phyloP scores from a whole-genome alignment of 2,113 vertebrate species.

The Heterotilapia buettikoferi region DNA sequence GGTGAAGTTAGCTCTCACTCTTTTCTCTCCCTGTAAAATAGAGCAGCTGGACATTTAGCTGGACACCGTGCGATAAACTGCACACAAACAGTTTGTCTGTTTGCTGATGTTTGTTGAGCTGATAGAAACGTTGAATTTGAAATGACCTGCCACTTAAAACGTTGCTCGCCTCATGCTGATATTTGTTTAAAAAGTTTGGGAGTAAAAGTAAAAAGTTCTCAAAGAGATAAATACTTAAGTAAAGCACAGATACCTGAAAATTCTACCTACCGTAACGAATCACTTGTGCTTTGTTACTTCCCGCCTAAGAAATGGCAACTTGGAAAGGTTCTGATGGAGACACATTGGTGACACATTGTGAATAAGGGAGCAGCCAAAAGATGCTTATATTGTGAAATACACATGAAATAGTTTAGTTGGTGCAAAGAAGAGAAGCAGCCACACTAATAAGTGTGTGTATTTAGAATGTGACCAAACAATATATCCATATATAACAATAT shows the following conservation, averaged over 20 bases:
- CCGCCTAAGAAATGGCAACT: not conserved
- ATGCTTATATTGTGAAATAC: not conserved
- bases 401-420: not conserved
- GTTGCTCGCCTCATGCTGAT: not conserved
- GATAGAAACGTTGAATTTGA: not conserved
- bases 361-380: not conserved
- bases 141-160: not conserved
- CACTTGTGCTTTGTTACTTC: not conserved
- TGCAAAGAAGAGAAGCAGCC: not conserved
- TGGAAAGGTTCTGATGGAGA: not conserved
- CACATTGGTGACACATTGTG: not conserved
- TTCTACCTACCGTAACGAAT: not conserved
- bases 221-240: not conserved
- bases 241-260: not conserved
- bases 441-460: not conserved
- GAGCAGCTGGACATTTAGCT: not conserved
- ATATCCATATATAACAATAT: not conserved
- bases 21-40: not conserved
- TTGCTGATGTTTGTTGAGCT: not conserved
- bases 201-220: not conserved
- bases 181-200: not conserved
- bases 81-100: not conserved
- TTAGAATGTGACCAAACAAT: not conserved
- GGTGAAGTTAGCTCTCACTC: not conserved
- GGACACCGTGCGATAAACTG: rapidly evolving